Evolutionary conservation across 2,113 vertebrate species (phyloP).

Genomic region (Mionectes macconnelli): DNA sequence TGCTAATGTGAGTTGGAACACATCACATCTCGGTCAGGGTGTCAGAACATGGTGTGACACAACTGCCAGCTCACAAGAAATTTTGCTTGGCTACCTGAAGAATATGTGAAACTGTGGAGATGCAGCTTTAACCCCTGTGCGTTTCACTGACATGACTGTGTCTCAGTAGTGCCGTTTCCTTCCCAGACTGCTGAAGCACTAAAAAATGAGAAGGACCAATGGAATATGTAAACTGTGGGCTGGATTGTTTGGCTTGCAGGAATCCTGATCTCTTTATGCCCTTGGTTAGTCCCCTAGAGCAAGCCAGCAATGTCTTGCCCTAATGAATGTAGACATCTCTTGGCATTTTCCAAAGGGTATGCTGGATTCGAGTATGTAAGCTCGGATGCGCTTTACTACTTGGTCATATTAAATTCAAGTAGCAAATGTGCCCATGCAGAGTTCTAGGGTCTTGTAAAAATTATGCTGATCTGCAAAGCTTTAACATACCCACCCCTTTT

Average conservation of each 20-base stretch:
- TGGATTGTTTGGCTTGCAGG: neutral
- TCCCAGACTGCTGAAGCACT: neutral
- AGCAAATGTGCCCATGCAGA: neutral
- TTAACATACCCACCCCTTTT: fast-evolving
- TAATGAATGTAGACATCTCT: neutral
- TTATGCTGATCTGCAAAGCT: neutral
- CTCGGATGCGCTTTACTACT: neutral
- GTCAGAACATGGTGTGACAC: neutral
- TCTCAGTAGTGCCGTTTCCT: neutral
- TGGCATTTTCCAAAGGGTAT: neutral
- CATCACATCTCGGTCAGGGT: fast-evolving
- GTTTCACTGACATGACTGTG: fast-evolving
- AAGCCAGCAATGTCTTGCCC: neutral
- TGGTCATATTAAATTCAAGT: neutral
- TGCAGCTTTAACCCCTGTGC: neutral
- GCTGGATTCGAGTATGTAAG: neutral
- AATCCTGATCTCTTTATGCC: neutral
- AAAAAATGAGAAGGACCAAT: neutral
- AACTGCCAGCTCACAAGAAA: neutral
- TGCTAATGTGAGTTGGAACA: neutral
- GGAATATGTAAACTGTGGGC: neutral
- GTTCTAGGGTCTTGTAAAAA: neutral
- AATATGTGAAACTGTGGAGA: neutral
- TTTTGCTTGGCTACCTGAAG: neutral
- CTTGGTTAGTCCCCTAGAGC: neutral